phyloP scores from a whole-genome alignment of 2,888 invertebrate genomes.

The Molanna angustata region DNA sequence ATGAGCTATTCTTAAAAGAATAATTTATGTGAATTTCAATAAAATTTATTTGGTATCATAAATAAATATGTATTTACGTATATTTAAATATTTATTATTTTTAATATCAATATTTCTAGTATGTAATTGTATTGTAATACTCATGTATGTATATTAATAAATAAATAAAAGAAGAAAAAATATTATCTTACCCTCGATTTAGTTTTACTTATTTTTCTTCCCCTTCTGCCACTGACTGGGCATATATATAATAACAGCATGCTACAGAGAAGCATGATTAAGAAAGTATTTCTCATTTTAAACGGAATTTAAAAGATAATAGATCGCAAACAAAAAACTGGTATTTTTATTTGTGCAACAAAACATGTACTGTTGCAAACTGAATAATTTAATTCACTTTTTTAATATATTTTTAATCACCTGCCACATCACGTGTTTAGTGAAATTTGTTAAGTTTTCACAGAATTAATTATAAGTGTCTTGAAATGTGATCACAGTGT shows the following conservation, averaged over 20 bases:
- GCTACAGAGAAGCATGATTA: slow-evolving; percentile 20
- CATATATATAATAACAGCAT: slow-evolving; percentile 15
- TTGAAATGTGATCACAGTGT: neutral
- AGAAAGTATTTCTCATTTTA: slow-evolving; percentile 16
- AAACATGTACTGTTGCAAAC: too few species aligned
- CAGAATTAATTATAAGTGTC: too few species aligned
- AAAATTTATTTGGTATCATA: neutral
- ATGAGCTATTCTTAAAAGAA: neutral
- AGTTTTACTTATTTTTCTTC: slow-evolving; percentile 67
- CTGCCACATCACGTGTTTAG: too few species aligned
- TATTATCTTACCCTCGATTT: slow-evolving; percentile 63
- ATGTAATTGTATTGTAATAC: neutral
- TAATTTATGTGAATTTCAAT: neutral
- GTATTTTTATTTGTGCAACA: too few species aligned
- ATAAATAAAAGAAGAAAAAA: neutral
- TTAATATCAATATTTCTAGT: neutral
- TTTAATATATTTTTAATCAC: too few species aligned
- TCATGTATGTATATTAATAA: neutral
- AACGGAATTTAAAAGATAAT: too few species aligned
- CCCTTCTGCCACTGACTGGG: slow-evolving; percentile 59
- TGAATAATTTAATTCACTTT: too few species aligned
- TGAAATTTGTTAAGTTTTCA: too few species aligned
- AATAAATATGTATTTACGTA: neutral
- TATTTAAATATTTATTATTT: neutral
- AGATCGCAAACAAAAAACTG: too few species aligned